Percentiles rank a stretch among this genome's conserved stretches.
Evolutionary conservation across 1,140 invertebrate species (phyloP).

Genomic region (Formica selysi): DNA sequence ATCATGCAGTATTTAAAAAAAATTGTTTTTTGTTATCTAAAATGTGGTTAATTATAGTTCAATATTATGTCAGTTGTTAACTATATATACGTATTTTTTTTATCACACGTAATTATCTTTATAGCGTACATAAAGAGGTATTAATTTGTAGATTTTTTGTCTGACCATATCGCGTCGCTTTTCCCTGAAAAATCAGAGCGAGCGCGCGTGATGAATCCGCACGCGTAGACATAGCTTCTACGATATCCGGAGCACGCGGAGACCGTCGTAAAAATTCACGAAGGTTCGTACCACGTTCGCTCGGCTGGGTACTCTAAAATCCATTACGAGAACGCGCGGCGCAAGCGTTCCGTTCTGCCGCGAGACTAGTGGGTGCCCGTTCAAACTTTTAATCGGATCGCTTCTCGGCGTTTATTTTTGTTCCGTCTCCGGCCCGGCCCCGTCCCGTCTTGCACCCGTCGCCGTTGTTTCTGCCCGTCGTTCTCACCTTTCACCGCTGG

Average conservation of each 20-base stretch:
- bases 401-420: slow-evolving; percentile 65
- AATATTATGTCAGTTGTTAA: not conserved
- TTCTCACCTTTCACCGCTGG: slow-evolving; percentile 33
- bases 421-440: slow-evolving; percentile 34
- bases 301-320: slow-evolving; percentile 80
- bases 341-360: slow-evolving; percentile 69
- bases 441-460: slow-evolving; percentile 16
- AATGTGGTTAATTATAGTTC: not conserved
- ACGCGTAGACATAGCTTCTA: slow-evolving; percentile 3
- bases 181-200: not conserved
- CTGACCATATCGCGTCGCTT: not conserved
- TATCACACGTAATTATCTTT: not conserved
- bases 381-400: slow-evolving; percentile 81
- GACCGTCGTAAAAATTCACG: slow-evolving; percentile 75
- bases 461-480: slow-evolving; percentile 26
- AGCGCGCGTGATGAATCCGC: slow-evolving; percentile 15
- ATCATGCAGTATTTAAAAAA: not conserved
- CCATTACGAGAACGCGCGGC: slow-evolving; percentile 80
- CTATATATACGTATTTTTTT: not conserved
- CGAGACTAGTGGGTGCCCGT: slow-evolving; percentile 49
- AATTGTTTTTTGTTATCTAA: not conserved
- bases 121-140: not conserved
- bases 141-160: not conserved
- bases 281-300: slow-evolving; percentile 57
- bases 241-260: slow-evolving; percentile 54